These are phyloP conservation scores for Antrozous pallidus DNA, from an alignment of 2,797 vertebrate species.

Conservation along the genomic window DNA sequence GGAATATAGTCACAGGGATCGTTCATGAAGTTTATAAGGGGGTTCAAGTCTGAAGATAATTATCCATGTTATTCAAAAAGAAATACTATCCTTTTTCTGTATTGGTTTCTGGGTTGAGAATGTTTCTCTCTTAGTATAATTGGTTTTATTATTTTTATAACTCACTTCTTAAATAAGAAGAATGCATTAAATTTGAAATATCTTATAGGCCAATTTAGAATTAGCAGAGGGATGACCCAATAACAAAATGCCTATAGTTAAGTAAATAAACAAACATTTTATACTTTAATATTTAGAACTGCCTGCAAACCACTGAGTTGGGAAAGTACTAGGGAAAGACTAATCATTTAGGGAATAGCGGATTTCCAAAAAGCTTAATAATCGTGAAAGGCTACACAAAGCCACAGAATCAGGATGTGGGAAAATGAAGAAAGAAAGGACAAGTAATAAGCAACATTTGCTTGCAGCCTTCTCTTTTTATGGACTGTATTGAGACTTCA, in stretches of 20 bases:
- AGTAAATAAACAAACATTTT: constrained; percentile 56
- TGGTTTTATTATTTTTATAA: constrained; percentile 22
- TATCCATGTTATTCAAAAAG: neutral
- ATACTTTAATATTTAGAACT: constrained; percentile 53
- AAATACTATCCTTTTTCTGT: neutral
- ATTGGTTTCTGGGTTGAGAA: neutral
- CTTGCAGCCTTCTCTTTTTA: neutral
- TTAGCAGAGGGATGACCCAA: constrained; percentile 12
- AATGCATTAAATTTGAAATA: neutral
- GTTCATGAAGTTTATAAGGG: neutral
- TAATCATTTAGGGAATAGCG: constrained; percentile 19
- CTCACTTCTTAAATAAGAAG: constrained; percentile 45
- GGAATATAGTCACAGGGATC: neutral
- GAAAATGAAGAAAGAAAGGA: neutral
- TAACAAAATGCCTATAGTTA: constrained; percentile 39
- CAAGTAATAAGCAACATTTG: neutral
- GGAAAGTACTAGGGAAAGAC: constrained; percentile 41
- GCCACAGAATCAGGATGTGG: constrained; percentile 31
- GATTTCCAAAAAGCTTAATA: constrained; percentile 39
- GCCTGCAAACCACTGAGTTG: neutral
- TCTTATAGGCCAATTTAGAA: constrained; percentile 40
- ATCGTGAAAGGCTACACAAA: neutral
- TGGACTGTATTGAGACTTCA: neutral
- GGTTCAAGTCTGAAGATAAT: neutral
- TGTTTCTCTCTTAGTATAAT: neutral